Base-by-base conservation (phyloP, 1,140 invertebrate species). In the Drosophila ananassae region DNA sequence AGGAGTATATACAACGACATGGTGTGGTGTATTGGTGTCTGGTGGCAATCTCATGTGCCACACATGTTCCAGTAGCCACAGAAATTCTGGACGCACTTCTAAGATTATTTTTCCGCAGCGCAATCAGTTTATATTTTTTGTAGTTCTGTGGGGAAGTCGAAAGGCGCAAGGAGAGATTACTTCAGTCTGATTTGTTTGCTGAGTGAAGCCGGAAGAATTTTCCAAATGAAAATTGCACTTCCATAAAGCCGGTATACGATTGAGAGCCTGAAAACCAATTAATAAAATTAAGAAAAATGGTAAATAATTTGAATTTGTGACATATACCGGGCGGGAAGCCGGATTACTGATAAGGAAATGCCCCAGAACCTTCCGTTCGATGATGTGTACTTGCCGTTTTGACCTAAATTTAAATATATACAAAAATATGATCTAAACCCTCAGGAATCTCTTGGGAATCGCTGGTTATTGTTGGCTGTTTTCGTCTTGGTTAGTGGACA, bases 31-130 rank as follows among this genome's bases (percentile, higher is more conserved):
- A 39, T 59, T 55, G 48, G 39, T 68, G 54, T 69, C 57, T 55
- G 57, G 62, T 32, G 58, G 63, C 79, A 74, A 73, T 87, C 78
- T 78, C 74, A 72, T 82, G 62, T 87, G 74, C 83, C 71, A 61
- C 82, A 85, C 69, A 87, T 87, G 82, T 85, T 87, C 62, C 61
- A 60, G 60, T 80, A 63, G 59, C 74, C 83, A 66, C 81, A 74
- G 39, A 77, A 74, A 44, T 71, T 66, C 82, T 82, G 73, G 81
- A 85, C 57, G 77, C 55, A 76, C 54, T 73, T 80, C 62, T 50
- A 77, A 87, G 82, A 85, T 85, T 85, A 87, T 84, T 66, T 80
- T 30, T 22, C 30, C 13, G 44, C 48, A 69, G 57, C 37, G 39
- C 79, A 87, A 78, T 87, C 82, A 75, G 83, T 73, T 73, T 6